These are phyloP conservation scores for Rhinella marina DNA, from an alignment of 2,797 vertebrate species.

Conservation along the genomic window DNA sequence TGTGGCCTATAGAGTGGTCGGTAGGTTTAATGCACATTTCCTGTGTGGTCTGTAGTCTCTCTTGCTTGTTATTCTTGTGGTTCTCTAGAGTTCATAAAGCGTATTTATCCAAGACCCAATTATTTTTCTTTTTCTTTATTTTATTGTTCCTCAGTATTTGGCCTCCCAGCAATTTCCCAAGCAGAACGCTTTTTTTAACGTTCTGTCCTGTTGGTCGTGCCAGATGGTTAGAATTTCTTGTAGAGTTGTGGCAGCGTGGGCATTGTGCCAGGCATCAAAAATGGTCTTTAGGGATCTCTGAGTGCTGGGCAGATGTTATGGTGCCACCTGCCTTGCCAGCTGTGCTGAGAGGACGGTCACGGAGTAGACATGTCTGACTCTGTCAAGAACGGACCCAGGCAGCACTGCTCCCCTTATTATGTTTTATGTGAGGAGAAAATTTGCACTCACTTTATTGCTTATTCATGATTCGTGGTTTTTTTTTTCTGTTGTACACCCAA, in stretches of 20 bases:
- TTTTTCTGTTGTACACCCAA: background rate
- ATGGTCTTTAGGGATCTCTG: conserved; percentile 87
- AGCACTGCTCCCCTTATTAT: background rate
- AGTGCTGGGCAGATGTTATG: conserved; percentile 92
- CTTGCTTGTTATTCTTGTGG: background rate
- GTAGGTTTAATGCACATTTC: too few species aligned
- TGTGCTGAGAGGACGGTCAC: conserved; percentile 70
- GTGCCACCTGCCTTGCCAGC: conserved; percentile 83
- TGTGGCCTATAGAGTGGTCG: background rate
- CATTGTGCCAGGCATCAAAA: conserved; percentile 84
- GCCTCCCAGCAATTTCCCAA: conserved; percentile 22
- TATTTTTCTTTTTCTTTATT: background rate
- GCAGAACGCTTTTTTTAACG: conserved; percentile 40
- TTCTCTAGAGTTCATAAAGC: background rate
- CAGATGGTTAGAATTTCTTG: conserved; percentile 89
- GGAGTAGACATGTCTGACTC: conserved; percentile 38
- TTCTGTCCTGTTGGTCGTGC: conserved; percentile 81
- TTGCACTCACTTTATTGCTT: background rate
- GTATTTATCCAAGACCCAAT: background rate
- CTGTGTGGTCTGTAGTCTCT: background rate
- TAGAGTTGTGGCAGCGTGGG: conserved; percentile 84
- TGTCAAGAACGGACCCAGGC: conserved; percentile 1
- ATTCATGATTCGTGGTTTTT: background rate
- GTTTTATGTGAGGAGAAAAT: background rate
- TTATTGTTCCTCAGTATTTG: conserved; percentile 7